Evolutionary conservation across 2,797 vertebrate species (phyloP).

Genomic region (Sebastes itinus): DNA sequence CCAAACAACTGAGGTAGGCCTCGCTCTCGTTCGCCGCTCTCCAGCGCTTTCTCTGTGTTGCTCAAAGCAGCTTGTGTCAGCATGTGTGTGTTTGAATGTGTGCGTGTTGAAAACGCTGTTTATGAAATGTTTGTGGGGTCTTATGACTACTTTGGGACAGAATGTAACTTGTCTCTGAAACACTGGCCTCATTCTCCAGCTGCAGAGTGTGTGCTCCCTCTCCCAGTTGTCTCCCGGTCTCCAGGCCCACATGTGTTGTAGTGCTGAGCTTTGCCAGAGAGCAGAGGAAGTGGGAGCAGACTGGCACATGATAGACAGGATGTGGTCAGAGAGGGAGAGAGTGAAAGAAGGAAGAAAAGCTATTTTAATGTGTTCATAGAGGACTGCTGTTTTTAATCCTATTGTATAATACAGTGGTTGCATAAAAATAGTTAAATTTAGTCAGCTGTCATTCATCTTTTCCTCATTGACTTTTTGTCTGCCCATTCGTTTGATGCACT

Average conservation of each 20-base stretch:
- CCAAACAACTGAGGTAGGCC: conserved; percentile 90
- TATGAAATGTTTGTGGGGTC: conserved; percentile 75
- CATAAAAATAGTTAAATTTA: background rate
- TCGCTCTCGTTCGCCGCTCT: conserved; percentile 7
- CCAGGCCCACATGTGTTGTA: conserved; percentile 64
- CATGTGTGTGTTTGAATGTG: conserved; percentile 44
- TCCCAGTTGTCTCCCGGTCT: conserved; percentile 43
- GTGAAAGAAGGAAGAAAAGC: conserved; percentile 65
- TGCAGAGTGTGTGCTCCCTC: conserved; percentile 44
- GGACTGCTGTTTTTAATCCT: conserved; percentile 22
- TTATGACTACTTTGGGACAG: conserved; percentile 77
- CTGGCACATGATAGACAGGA: conserved; percentile 80
- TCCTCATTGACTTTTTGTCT: background rate
- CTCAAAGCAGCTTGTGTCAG: conserved; percentile 11
- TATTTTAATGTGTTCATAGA: conserved; percentile 48
- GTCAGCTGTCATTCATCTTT: background rate
- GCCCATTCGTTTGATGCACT: background rate
- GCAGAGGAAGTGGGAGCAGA: conserved; percentile 86
- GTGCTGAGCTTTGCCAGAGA: conserved; percentile 72
- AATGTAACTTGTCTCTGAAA: conserved; percentile 74
- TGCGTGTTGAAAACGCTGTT: conserved; percentile 57
- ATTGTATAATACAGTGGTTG: background rate
- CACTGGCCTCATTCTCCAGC: conserved; percentile 77
- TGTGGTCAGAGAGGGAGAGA: conserved; percentile 71
- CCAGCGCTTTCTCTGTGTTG: conserved; percentile 8